Evolutionary conservation across 2,113 vertebrate genomes (phyloP), one percentile per base, ranked within the genome.

Genomic region (Myotis yumanensis): DNA sequence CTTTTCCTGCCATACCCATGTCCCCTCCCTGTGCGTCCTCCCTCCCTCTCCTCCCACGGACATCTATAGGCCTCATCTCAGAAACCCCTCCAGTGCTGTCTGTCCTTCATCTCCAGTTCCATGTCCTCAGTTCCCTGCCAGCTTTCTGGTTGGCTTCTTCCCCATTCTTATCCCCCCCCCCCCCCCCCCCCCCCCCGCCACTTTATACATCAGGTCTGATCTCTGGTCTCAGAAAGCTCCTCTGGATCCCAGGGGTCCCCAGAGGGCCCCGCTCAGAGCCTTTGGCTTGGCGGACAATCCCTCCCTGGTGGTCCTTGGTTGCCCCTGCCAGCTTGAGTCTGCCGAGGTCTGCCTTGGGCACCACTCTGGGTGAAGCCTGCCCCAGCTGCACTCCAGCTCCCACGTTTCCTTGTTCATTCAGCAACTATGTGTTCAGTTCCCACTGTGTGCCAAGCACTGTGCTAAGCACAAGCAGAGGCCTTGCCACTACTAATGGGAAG

Each of bases 1-100:
- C 35, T 73, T 28, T 77, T 14, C 3, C 1, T 46, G 2, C 54
- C 16, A 0, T 11, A 0, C 20, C 43, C 43, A 2, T 72, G 25
- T 62, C 52, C 11, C 57, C 37, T 40, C 11, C 37, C 59, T 10
- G 37, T 18, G 30, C 32, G 7, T 25, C 46, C 64, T 84, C 20
- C 15, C 15, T 46, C 57, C 15, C 22, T 11, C 30, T 7, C 18
- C 68, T 22, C 30, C 57, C 25, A 5, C 25, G 1, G 9, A 8
- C 23, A 57, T 64, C n/a, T 51, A 20, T 35, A 32, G 25, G 59
- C 64, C 43, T 77, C 54, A 54, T 48, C 40, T 88, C 18, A 46
- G 81, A 71, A 64, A 28, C 40, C 32, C 66, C 66, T 83, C 20
- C 20, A 1, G 32, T 66, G 37, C 69, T 83, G 28, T 46, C 69